phyloP scores from a whole-genome alignment of 2,797 vertebrate species.

The Gallirallus australis region DNA sequence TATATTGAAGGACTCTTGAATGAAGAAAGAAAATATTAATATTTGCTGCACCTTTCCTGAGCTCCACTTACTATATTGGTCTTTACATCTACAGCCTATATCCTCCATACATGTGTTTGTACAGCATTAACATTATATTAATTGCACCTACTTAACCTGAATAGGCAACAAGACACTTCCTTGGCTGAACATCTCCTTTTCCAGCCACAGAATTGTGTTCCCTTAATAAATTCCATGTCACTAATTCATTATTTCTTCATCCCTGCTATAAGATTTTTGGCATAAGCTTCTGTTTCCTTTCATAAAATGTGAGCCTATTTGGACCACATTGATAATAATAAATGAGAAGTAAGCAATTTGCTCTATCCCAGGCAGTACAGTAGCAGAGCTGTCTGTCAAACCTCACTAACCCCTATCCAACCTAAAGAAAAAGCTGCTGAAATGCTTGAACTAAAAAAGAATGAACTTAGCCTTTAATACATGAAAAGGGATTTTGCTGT shows the following conservation, averaged over 20 bases:
- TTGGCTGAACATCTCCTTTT: background rate
- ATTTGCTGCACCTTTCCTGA: background rate
- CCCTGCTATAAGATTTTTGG: background rate
- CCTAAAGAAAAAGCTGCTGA: background rate
- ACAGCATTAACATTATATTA: background rate
- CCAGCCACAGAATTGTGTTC: background rate
- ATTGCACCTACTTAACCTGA: background rate
- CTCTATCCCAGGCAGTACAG: background rate
- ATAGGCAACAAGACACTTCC: background rate
- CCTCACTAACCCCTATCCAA: background rate
- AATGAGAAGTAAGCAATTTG: conserved; percentile 14
- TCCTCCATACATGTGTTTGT: background rate
- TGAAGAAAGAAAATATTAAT: background rate
- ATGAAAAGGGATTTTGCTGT: background rate
- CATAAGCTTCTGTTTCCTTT: conserved; percentile 16
- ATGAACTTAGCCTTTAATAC: background rate
- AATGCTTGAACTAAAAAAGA: background rate
- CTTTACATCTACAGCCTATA: background rate
- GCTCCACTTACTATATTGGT: background rate
- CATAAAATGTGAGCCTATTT: background rate
- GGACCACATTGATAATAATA: background rate
- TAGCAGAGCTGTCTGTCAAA: conserved; percentile 21
- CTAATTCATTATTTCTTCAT: background rate
- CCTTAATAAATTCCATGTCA: background rate
- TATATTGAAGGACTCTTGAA: background rate